Evolutionary conservation across 2,797 vertebrate species (phyloP).

Genomic region (Lophius americanus): DNA sequence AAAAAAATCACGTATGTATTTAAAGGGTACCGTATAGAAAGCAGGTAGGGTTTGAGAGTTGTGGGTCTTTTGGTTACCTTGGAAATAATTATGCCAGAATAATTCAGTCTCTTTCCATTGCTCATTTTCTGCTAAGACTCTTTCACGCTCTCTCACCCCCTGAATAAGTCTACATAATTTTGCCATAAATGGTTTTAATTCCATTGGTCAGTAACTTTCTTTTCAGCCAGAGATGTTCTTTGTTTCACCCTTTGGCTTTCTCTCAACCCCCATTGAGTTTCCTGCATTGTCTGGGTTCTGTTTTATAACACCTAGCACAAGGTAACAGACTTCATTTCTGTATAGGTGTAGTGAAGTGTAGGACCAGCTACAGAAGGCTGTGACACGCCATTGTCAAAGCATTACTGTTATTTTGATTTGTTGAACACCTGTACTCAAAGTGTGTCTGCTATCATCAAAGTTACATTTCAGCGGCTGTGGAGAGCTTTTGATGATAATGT

Average conservation of each 20-base stretch:
- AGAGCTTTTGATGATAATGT: no score
- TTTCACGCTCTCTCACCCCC: neutral
- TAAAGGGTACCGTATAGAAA: neutral
- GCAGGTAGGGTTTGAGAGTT: neutral
- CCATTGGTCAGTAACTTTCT: slow-evolving; percentile 26
- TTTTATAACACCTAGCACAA: slow-evolving; percentile 23
- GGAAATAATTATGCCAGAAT: slow-evolving; percentile 22
- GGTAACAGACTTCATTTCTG: slow-evolving; percentile 5
- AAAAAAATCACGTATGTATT: neutral
- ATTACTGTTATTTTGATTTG: slow-evolving; percentile 8
- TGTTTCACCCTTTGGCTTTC: neutral
- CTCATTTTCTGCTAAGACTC: slow-evolving; percentile 7
- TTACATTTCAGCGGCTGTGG: no score
- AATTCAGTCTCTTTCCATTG: slow-evolving; percentile 8
- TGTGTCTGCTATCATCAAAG: neutral
- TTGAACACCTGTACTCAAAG: slow-evolving; percentile 8
- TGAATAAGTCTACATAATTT: slow-evolving; percentile 31
- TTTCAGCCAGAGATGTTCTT: slow-evolving; percentile 8
- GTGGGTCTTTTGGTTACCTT: slow-evolving; percentile 28
- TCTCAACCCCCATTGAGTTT: slow-evolving; percentile 5
- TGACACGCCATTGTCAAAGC: neutral
- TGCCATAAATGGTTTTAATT: slow-evolving; percentile 35
- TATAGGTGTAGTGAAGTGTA: slow-evolving; percentile 2
- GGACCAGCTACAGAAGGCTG: slow-evolving; percentile 3
- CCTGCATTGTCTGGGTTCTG: slow-evolving; percentile 9